Percentiles rank a stretch among this genome's conserved stretches.
Conservation (phyloP, 2,797 vertebrate genomes). For the Cirrhinus molitorella region DNA sequence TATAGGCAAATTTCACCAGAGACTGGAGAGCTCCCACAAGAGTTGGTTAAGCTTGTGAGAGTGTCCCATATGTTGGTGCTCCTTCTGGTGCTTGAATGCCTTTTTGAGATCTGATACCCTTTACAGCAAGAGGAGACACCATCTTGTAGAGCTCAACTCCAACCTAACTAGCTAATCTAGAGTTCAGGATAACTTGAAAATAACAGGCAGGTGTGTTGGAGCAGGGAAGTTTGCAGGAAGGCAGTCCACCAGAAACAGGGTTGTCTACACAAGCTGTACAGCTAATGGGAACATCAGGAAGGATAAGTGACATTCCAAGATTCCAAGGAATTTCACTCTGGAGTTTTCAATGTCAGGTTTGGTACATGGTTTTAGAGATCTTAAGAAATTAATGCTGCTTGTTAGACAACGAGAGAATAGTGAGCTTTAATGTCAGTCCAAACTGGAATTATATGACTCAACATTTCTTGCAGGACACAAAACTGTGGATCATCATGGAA, state of each 20-base stretch:
- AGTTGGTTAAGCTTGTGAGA: not conserved
- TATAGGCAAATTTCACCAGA: not conserved
- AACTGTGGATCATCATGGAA: slow-evolving; percentile 99
- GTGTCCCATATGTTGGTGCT: not conserved
- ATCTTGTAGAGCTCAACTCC: not conserved
- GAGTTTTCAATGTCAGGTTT: not conserved
- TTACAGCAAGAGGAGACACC: not conserved
- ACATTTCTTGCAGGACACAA: slow-evolving; percentile 86
- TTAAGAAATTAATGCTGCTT: not conserved
- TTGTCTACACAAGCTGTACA: not conserved
- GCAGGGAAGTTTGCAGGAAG: not conserved
- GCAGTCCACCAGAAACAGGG: not conserved
- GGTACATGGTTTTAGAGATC: not conserved
- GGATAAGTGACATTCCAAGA: not conserved
- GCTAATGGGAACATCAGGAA: not conserved
- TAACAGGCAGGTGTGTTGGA: not conserved
- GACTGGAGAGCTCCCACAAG: not conserved
- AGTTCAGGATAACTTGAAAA: not conserved
- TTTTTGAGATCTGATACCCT: not conserved
- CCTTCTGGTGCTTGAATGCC: not conserved
- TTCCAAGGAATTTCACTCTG: not conserved
- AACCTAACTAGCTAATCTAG: not conserved
- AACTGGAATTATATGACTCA: not conserved
- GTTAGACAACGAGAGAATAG: not conserved
- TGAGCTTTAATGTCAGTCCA: not conserved